These are phyloP conservation scores for Magallana gigas DNA, from an alignment of 1,140 invertebrate species.

Conservation along the genomic window DNA sequence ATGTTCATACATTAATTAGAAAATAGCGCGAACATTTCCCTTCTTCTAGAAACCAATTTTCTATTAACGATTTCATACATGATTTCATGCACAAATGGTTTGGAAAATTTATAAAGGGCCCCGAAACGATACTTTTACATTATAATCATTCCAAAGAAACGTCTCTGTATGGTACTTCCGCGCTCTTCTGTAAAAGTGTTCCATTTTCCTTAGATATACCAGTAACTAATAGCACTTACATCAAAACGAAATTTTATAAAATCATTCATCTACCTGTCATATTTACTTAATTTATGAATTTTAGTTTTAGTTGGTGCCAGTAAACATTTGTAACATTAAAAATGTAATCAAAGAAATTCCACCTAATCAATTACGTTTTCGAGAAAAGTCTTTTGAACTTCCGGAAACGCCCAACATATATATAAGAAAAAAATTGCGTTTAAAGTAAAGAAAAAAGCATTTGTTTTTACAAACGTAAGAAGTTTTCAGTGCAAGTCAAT, in stretches of 20 bases:
- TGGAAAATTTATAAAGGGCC: no score
- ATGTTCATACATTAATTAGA: no score
- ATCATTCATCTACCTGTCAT: slow-evolving; percentile 5
- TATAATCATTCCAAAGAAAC: background rate
- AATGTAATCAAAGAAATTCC: background rate
- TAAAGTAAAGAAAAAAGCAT: no score
- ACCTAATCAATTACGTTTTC: background rate
- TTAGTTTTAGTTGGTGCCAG: background rate
- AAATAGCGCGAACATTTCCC: no score
- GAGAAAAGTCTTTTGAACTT: background rate
- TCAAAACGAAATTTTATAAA: background rate
- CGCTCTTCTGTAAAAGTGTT: background rate
- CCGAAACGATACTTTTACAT: no score
- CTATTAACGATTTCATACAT: no score
- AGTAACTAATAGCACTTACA: background rate
- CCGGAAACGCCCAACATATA: slow-evolving; percentile 3
- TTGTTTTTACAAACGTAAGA: no score
- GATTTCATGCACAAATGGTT: no score
- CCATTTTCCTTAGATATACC: background rate
- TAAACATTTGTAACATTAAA: background rate
- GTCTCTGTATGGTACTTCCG: background rate
- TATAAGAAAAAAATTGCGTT: background rate
- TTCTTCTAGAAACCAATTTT: no score
- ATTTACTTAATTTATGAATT: background rate
- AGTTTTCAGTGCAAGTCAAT: no score